Base-by-base conservation (phyloP, 1,140 invertebrate genomes). In the Danaus plexippus region DNA sequence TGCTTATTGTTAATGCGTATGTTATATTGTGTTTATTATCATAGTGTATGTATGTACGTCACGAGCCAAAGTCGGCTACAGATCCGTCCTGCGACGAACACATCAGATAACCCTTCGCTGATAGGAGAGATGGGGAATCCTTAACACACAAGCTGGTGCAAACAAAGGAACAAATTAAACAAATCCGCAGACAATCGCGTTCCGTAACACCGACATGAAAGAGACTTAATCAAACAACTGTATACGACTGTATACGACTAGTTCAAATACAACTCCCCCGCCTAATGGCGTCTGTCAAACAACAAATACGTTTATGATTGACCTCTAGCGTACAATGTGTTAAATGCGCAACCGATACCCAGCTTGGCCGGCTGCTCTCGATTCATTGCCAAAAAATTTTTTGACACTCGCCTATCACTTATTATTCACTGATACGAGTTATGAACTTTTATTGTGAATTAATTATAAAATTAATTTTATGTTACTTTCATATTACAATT, bases 111-210 rank as follows among this genome's bases (percentile, higher is more conserved):
- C 71, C 69, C 73, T 71, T 68, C 57, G 50, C 43, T 56, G 22
- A 32, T 32, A 32, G 22, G 5, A 66, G 67, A 58, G 75, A 77
- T 80, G 74, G 47, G 63, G 52, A 63, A 79, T 81, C 81, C 75
- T 79, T 82, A 80, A 70, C 77, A 81, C 80, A 79, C 77, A 77
- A 79, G 62, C 70, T 75, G 50, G 46, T 57, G 80, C 82, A 83
- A 84, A 83, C 82, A 85, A 85, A 84, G 80, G 80, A 70, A 73
- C 73, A 77, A 85, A 82, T 83, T 82, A 82, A 85, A 83, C 79
- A 85, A 85, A 85, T 85, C 77, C 77, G 73, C 71, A 73, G 66
- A 82, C 78, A 80, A 81, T 77, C 73, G 76, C 69, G 74, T 77
- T 79, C 77, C 77, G 65, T 73, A 68, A 72, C 67, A 64, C 48